Evolutionary conservation across 2,113 vertebrate genomes (phyloP).

Genomic region (Psophia crepitans): DNA sequence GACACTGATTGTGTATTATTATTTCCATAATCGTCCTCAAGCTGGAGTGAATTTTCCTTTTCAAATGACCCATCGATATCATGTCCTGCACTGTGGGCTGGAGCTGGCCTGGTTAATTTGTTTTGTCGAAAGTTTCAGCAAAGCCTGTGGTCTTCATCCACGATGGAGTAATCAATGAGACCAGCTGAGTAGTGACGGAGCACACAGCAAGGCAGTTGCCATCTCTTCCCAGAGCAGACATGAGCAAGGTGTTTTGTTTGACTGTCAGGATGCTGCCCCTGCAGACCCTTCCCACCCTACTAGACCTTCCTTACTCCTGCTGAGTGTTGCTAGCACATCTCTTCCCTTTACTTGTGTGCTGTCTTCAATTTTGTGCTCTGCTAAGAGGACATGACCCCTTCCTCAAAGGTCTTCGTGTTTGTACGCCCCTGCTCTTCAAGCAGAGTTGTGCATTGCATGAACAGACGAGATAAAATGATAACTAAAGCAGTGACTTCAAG

Average conservation of each 20-base stretch:
- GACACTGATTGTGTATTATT: conserved; percentile 63
- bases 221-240: not conserved
- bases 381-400: not conserved
- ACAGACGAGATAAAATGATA: fast-evolving
- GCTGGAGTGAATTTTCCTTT: conserved; percentile 46
- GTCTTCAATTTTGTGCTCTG: not conserved
- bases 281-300: not conserved
- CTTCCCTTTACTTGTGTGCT: not conserved
- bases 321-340: fast-evolving
- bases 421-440: not conserved
- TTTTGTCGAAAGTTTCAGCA: conserved; percentile 19
- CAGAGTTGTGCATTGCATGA: not conserved
- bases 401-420: not conserved
- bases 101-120: conserved; percentile 34
- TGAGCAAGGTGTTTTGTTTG: not conserved
- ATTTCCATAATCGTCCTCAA: conserved; percentile 63
- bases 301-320: not conserved
- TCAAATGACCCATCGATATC: conserved; percentile 12
- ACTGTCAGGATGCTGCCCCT: not conserved
- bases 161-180: not conserved
- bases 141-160: conserved; percentile 7
- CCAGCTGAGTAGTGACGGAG: not conserved
- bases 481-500: not conserved
- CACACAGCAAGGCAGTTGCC: not conserved
- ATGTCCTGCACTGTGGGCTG: not conserved